Conservation (phyloP, 2,113 vertebrate genomes). For the Leiothrix lutea region DNA sequence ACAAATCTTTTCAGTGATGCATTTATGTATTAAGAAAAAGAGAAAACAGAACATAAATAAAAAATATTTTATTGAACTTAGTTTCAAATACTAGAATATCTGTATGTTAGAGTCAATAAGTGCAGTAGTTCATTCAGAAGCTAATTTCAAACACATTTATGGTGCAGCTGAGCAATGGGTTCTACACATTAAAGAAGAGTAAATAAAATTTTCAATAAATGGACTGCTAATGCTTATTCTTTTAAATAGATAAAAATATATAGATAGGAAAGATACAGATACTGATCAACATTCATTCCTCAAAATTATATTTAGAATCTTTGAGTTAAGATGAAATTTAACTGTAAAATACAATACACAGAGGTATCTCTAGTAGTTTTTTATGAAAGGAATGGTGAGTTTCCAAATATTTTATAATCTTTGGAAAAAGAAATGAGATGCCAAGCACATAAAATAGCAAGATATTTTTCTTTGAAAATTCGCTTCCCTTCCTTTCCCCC, state of each 20-base stretch:
- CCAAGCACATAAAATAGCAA: background rate
- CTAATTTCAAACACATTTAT: background rate
- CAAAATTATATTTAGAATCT: background rate
- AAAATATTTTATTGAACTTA: background rate
- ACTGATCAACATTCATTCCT: background rate
- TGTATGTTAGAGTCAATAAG: background rate
- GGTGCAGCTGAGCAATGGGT: background rate
- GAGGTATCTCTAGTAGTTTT: background rate
- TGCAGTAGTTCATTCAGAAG: background rate
- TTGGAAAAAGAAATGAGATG: background rate
- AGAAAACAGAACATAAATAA: background rate
- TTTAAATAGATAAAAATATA: background rate
- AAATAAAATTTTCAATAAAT: background rate
- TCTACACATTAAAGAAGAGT: background rate
- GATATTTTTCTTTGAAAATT: background rate
- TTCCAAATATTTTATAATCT: background rate
- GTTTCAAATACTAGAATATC: background rate
- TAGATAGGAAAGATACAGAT: background rate
- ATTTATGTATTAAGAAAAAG: background rate
- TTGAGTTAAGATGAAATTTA: background rate
- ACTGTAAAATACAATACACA: background rate
- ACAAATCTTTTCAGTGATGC: background rate
- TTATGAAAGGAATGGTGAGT: background rate
- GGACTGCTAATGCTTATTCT: background rate
- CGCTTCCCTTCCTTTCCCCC: background rate